Percentiles rank a stretch among this genome's conserved stretches.
phyloP scores from a whole-genome alignment of 1,140 invertebrate genomes.

The Eriosoma lanigerum region DNA sequence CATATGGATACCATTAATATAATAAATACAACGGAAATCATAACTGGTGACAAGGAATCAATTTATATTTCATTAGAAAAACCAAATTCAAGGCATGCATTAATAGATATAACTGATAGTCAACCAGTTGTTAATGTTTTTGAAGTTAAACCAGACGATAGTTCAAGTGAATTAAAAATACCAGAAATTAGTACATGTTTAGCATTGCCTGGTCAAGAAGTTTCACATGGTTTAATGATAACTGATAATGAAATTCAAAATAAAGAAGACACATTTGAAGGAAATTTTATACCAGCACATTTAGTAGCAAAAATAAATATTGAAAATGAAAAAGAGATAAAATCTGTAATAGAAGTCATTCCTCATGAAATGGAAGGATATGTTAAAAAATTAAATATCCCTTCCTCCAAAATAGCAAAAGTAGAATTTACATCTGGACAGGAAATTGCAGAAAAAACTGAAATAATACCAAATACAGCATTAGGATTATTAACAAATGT shows the following conservation, averaged over 20 bases:
- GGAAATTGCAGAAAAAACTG: conserved; percentile 41
- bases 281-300: conserved; percentile 10
- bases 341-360: conserved; percentile 57
- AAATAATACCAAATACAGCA: conserved; percentile 8
- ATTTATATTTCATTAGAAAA: background rate
- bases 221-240: conserved; percentile 28
- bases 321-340: conserved; percentile 28
- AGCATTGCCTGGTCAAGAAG: conserved; percentile 31
- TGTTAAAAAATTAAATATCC: conserved; percentile 56
- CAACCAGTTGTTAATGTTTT: background rate
- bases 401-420: conserved; percentile 57
- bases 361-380: conserved; percentile 57
- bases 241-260: conserved; percentile 15
- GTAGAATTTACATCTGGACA: conserved; percentile 53
- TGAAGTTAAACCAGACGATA: conserved; percentile 24
- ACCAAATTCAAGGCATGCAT: conserved; percentile 13
- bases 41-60: conserved; percentile 27
- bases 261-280: conserved; percentile 47
- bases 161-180: background rate
- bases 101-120: background rate
- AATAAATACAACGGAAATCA: conserved; percentile 4
- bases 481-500: conserved; percentile 5
- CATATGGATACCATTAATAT: conserved; percentile 5
- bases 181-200: background rate
- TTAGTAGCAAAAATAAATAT: background rate